These are phyloP conservation scores for Oasisia sp. DNA, from an alignment of 2,888 invertebrate species.

Conservation along the genomic window DNA sequence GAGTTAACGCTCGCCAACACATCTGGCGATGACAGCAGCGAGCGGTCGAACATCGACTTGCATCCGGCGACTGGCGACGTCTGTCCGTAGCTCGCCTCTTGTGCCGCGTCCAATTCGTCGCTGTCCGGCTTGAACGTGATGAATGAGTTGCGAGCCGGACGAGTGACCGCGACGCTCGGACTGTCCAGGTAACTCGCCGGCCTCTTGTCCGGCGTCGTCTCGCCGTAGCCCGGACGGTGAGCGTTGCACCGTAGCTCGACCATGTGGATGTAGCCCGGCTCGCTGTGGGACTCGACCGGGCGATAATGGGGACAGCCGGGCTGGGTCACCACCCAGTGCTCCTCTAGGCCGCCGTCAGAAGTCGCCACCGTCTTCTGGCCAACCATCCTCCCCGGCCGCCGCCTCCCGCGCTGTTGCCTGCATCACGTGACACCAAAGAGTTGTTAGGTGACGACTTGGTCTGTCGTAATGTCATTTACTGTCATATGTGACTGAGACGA, in stretches of 20 bases:
- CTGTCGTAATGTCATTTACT: too few relatives aligned
- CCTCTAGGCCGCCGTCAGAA: not conserved
- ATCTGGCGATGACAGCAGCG: not conserved
- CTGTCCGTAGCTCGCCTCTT: not conserved
- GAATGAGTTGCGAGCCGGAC: not conserved
- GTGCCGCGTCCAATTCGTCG: not conserved
- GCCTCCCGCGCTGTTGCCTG: not conserved
- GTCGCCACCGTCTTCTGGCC: not conserved
- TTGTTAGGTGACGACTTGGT: too few relatives aligned
- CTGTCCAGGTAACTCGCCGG: not conserved
- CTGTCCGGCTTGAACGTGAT: not conserved
- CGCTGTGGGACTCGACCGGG: not conserved
- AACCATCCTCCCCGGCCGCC: not conserved
- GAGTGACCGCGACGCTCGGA: not conserved
- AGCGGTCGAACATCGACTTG: not conserved
- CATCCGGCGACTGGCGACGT: not conserved
- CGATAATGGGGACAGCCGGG: not conserved
- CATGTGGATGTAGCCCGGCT: constrained; percentile 21
- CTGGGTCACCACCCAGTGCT: not conserved
- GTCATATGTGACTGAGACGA: too few relatives aligned
- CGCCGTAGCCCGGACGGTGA: not conserved
- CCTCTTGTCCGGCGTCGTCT: not conserved
- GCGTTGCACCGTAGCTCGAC: constrained; percentile 23
- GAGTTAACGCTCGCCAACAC: not conserved
- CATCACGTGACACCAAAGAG: not conserved